These are phyloP conservation scores for Archips xylosteana DNA, from an alignment of 2,888 invertebrate genomes.

Conservation along the genomic window DNA sequence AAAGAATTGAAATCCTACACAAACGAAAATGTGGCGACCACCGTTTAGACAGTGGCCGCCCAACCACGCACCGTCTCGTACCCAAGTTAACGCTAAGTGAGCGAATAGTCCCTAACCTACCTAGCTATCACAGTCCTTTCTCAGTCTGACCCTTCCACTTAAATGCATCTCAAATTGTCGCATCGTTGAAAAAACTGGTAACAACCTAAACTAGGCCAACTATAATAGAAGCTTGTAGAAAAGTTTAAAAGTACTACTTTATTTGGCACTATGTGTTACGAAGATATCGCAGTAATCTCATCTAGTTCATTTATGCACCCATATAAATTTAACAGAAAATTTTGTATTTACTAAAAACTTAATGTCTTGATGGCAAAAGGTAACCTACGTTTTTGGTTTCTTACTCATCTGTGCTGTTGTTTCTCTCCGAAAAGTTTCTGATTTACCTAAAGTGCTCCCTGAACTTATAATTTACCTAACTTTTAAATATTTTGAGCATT, in stretches of 20 bases:
- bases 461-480: constrained; percentile 57
- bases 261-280: constrained; percentile 82
- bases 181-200: constrained; percentile 80
- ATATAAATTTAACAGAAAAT: constrained; percentile 61
- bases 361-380: constrained; percentile 79
- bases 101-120: constrained; percentile 81
- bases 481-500: constrained; percentile 79
- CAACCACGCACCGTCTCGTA: constrained; percentile 44
- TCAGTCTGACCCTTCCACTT: constrained; percentile 84
- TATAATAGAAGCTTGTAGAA: constrained; percentile 75
- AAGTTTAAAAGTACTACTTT: constrained; percentile 73
- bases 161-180: constrained; percentile 81
- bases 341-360: constrained; percentile 70
- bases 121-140: constrained; percentile 85
- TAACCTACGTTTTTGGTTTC: constrained; percentile 84
- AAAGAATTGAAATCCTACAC: constrained; percentile 51
- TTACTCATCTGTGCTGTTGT: constrained; percentile 60
- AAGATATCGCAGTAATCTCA: constrained; percentile 64
- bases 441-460: constrained; percentile 67
- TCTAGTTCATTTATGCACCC: constrained; percentile 56
- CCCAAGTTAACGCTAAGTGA: constrained; percentile 78
- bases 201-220: constrained; percentile 81
- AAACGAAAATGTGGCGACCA: constrained; percentile 49
- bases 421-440: constrained; percentile 53
- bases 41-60: neutral